Conservation (phyloP, 2,888 invertebrate species). For the Leptinotarsa haldemani region DNA sequence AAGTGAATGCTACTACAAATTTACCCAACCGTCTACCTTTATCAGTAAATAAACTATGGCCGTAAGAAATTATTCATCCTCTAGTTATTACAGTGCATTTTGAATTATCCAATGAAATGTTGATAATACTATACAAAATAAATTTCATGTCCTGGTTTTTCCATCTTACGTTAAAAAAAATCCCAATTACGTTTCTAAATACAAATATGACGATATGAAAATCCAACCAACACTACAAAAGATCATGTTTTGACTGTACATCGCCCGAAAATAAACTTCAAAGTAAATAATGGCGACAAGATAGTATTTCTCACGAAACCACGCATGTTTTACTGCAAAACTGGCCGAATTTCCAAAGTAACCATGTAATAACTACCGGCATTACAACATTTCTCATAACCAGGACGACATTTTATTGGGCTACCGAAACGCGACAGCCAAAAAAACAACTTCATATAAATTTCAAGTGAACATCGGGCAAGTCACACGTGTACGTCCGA, state of each 20-base stretch:
- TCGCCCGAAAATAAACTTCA: background rate
- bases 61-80: too few species aligned
- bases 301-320: background rate
- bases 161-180: too few species aligned
- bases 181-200: too few species aligned
- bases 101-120: too few species aligned
- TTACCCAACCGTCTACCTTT: too few species aligned
- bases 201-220: too few species aligned
- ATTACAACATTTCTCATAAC: slow-evolving; percentile 11
- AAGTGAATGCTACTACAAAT: too few species aligned
- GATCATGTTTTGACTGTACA: background rate
- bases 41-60: too few species aligned
- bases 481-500: slow-evolving; percentile 61
- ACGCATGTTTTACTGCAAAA: background rate
- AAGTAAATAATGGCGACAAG: background rate
- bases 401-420: background rate
- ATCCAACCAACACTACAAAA: too few species aligned
- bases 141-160: too few species aligned
- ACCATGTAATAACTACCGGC: slow-evolving; percentile 1
- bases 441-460: slow-evolving; percentile 60
- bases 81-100: too few species aligned
- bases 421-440: slow-evolving; percentile 8
- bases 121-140: too few species aligned
- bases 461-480: slow-evolving; percentile 61
- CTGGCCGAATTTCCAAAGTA: background rate